phyloP scores from a whole-genome alignment of 2,888 invertebrate species.

The Myopa tessellatipennis region DNA sequence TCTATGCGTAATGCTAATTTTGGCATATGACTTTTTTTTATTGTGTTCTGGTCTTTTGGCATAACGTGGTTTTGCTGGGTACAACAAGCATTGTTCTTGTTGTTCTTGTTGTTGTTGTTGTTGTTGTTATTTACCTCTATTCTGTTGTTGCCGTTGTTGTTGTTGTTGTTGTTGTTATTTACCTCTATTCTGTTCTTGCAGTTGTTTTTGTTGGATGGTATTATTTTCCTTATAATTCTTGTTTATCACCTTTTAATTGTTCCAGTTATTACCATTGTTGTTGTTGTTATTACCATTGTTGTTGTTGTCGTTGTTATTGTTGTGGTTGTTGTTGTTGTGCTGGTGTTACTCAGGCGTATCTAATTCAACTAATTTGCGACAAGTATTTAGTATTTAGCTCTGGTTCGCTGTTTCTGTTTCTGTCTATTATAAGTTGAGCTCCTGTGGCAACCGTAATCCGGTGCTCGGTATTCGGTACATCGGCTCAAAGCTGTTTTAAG shows the following conservation, averaged over 20 bases:
- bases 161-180: neutral
- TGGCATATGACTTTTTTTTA: slow-evolving; percentile 1
- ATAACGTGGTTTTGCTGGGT: too few species aligned
- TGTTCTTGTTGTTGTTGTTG: neutral
- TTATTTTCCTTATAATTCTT: neutral
- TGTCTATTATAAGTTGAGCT: too few species aligned
- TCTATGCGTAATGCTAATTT: slow-evolving; percentile 1
- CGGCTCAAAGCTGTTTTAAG: neutral
- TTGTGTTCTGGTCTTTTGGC: neutral
- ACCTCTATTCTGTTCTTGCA: too few species aligned
- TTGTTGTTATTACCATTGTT: neutral
- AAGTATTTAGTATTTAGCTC: slow-evolving; percentile 1
- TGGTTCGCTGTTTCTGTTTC: too few species aligned
- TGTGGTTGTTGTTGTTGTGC: neutral
- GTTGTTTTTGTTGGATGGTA: neutral
- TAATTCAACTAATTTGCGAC: slow-evolving; percentile 24
- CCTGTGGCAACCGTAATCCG: too few species aligned
- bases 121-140: neutral
- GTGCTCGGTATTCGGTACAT: too few species aligned
- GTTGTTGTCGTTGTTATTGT: neutral
- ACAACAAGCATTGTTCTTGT: neutral
- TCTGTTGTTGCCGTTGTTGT: neutral
- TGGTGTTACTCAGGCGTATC: neutral
- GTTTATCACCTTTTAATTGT: neutral
- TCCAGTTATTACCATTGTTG: neutral